These are phyloP conservation scores for Myoxocephalus aenaeus DNA, from an alignment of 2,797 vertebrate genomes.

Conservation along the genomic window DNA sequence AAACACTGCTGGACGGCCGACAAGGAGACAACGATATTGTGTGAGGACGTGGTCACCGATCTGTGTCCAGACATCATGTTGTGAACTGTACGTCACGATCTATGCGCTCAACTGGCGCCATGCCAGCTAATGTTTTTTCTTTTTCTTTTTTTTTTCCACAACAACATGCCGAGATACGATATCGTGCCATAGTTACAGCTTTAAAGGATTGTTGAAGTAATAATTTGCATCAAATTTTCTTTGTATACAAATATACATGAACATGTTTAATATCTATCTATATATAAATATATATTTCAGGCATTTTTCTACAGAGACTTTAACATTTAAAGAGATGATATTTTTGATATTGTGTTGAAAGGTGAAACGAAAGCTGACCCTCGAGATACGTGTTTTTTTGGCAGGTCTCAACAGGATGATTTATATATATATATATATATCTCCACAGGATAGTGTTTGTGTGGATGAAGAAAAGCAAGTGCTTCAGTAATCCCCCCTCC, in stretches of 20 bases:
- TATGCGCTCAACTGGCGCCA: conserved; percentile 59
- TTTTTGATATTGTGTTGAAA: conserved; percentile 86
- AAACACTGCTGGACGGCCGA: conserved; percentile 53
- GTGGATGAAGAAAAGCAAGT: conserved; percentile 45
- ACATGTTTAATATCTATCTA: conserved; percentile 77
- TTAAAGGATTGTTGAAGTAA: conserved; percentile 75
- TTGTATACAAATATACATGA: conserved; percentile 78
- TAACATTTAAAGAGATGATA: conserved; percentile 84
- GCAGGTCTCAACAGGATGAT: conserved; percentile 66
- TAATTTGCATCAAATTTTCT: conserved; percentile 84
- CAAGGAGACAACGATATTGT: conserved; percentile 50
- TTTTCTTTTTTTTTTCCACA: conserved; percentile 31
- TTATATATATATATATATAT: conserved; percentile 11
- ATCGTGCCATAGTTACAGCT: conserved; percentile 68
- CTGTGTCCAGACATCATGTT: conserved; percentile 63
- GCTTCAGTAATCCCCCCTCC: conserved; percentile 45
- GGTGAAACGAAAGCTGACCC: conserved; percentile 70
- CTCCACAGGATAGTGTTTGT: conserved; percentile 49
- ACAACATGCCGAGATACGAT: conserved; percentile 49
- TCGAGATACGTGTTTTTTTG: conserved; percentile 61
- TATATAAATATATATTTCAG: conserved; percentile 74
- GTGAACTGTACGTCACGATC: conserved; percentile 49
- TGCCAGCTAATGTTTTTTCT: conserved; percentile 38
- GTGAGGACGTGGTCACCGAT: conserved; percentile 57
- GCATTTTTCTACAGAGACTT: conserved; percentile 87